These are phyloP conservation scores for Oligia fasciuncula DNA, from an alignment of 2,888 invertebrate species.

Conservation along the genomic window DNA sequence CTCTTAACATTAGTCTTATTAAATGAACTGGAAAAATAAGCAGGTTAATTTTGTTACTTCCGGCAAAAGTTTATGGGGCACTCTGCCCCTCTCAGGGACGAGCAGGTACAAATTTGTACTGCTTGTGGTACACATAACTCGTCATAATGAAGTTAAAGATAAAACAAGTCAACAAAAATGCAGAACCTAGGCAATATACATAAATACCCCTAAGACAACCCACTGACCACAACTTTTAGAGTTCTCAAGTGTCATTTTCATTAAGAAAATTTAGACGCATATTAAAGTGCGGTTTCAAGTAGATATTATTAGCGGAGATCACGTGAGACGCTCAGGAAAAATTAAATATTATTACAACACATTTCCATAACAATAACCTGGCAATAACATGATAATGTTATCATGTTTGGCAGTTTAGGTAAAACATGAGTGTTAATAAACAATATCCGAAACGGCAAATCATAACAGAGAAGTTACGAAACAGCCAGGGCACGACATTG, in stretches of 20 bases:
- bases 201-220: too few relatives aligned
- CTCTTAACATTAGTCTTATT: too few relatives aligned
- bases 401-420: constrained; percentile 6
- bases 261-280: constrained; percentile 32
- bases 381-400: constrained; percentile 27
- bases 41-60: not conserved
- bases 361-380: constrained; percentile 11
- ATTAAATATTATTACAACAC: constrained; percentile 12
- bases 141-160: not conserved
- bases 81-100: not conserved
- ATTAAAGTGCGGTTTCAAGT: constrained; percentile 23
- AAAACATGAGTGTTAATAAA: constrained; percentile 29
- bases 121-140: not conserved
- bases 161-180: not conserved
- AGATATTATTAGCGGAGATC: constrained; percentile 62
- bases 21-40: not conserved
- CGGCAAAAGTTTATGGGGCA: not conserved
- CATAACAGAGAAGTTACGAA: constrained; percentile 81
- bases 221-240: not conserved
- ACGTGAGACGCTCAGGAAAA: constrained; percentile 56
- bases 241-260: constrained; percentile 23
- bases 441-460: constrained; percentile 35
- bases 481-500: constrained; percentile 66
- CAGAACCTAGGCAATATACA: not conserved
- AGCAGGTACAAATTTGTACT: not conserved